phyloP scores from a whole-genome alignment of 2,113 vertebrate genomes.

The Spilogale gracilis region DNA sequence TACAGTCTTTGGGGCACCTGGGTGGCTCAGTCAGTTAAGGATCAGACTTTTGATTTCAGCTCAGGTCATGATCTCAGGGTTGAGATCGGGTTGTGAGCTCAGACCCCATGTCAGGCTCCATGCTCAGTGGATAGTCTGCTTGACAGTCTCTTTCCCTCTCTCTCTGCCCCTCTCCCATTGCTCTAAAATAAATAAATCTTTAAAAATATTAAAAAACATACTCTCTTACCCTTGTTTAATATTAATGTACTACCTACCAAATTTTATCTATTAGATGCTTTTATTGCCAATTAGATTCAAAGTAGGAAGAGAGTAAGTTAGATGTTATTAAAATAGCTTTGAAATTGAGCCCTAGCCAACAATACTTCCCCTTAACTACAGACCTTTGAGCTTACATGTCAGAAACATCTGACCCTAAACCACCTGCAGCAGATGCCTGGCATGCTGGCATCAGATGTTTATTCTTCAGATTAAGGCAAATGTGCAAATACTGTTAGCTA shows the following conservation, averaged over 20 bases:
- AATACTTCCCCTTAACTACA: neutral
- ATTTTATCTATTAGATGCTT: neutral
- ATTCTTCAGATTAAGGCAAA: conserved; percentile 45
- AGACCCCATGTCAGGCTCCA: neutral
- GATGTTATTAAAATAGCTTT: neutral
- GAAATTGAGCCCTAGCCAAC: neutral
- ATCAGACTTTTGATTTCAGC: neutral
- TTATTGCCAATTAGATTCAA: neutral
- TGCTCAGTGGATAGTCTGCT: neutral
- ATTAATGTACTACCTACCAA: neutral
- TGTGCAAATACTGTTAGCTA: neutral
- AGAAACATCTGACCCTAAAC: neutral
- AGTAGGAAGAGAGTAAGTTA: neutral
- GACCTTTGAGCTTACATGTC: neutral
- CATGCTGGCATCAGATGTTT: neutral
- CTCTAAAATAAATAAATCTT: neutral
- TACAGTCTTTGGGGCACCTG: neutral
- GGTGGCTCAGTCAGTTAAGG: neutral
- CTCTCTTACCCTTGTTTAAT: neutral
- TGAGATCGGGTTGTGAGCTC: neutral
- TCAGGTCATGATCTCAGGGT: neutral
- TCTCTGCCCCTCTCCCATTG: neutral
- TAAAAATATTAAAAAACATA: neutral
- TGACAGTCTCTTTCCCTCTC: neutral
- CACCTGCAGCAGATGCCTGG: neutral